Base-by-base conservation (phyloP, 2,888 invertebrate species). In the Caenorhabditis uteleia region DNA sequence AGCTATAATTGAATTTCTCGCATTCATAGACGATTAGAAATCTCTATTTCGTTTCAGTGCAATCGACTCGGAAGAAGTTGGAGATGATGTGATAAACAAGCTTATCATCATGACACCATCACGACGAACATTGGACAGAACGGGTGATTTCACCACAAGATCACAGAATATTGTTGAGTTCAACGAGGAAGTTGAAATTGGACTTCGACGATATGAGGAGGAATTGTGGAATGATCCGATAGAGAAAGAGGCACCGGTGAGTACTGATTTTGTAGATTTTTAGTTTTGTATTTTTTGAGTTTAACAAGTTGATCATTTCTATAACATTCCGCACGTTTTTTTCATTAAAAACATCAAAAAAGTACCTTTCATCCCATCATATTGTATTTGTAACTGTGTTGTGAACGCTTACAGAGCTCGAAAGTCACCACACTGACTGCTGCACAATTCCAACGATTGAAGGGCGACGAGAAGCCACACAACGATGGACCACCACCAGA, bases 101-200 rank as follows among this genome's bases (percentile, higher is more conserved):
- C 88, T 98, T 82, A 88, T 98, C 64, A 95, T 98, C 81, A 93
- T 97, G 70, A 93, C 95, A 33, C 95, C 95, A 87, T 31, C 85
- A 68, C 81, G 84, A 56, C 74, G 86, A 27, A 71, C 72, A 29
- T 89, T 91, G 77, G 95, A 95, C 86, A 88, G 92, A 42, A 92
- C 92, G 3, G 93, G 92, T 0, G 94, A 70, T 29, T 71, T 68
- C 38, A 51, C 64, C 18, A 91, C 92, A 0, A 87, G 95, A 68
- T 91, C 92, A 36, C 95, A 95, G 88, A 93, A 95, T 86, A 91
- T 91, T 8, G 92, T 94, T 85, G 94, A 95, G 82, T 86, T 95
- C 77, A 93, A 91, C 77, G 91, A 93, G 86, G 91, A 92, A 39
- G 98, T 98, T 77, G 94, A 95, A 77, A 94, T 97, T 84, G 97